Evolutionary conservation across 2,888 invertebrate species (phyloP).

Genomic region (Dugesia japonica): DNA sequence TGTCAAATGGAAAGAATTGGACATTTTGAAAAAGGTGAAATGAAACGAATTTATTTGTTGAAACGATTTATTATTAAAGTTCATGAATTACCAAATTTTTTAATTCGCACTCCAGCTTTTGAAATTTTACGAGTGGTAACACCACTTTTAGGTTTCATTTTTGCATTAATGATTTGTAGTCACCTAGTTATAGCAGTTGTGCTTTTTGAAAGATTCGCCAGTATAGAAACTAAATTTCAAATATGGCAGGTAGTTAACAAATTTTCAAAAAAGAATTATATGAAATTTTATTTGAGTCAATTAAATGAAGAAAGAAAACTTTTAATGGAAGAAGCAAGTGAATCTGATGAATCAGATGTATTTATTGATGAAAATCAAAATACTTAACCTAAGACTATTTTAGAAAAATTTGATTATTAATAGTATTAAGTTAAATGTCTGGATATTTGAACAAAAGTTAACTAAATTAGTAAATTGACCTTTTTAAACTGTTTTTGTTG

Average conservation of each 20-base stretch:
- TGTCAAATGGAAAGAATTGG: not conserved
- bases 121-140: not conserved
- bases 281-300: not conserved
- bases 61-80: not conserved
- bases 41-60: not conserved
- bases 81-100: not conserved
- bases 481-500: no score
- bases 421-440: no score
- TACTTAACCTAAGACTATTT: no score
- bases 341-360: not conserved
- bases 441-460: no score
- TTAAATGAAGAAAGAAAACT: not conserved
- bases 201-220: not conserved
- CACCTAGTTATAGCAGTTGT: not conserved
- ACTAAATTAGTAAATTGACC: no score
- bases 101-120: not conserved
- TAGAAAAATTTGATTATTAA: no score
- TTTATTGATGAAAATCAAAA: no score
- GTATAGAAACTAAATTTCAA: not conserved
- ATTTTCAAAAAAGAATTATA: conserved; percentile 9
- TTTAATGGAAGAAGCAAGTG: not conserved
- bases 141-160: not conserved
- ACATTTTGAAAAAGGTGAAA: not conserved
- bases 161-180: not conserved
- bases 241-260: not conserved